Base-by-base conservation (phyloP, 2,888 invertebrate genomes). In the Ormyrus thymus region DNA sequence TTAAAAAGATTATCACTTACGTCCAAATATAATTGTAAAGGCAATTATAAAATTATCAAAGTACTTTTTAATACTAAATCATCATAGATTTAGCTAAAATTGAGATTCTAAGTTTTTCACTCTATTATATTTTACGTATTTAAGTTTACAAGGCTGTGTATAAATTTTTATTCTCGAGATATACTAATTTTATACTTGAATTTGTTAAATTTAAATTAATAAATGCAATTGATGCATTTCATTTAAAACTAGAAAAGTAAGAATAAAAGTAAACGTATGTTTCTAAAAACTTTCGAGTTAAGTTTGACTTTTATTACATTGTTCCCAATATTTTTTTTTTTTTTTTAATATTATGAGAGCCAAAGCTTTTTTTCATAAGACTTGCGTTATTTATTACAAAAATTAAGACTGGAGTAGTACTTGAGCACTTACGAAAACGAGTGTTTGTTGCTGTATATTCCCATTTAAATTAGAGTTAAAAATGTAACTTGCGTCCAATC, bases 61-160 rank as follows among this genome's bases (percentile, higher is more conserved):
- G 48, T 74, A 78, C 51, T 50, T 78, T 79, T 65, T n/a, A 51
- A 75, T 70, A 65, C 50, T 74, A 64, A 70, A 59, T 69, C 29
- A 59, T 55, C 65, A 50, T 59, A 68, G 53, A 69, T 71, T 45
- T 75, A 68, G 11, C 53, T 74, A 76, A 75, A 74, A 61, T 76
- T 81, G 74, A 73, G 58, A 72, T 73, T 81, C 64, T 45, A 76
- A 73, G 53, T 55, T 81, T 81, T 68, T 64, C 46, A 75, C 62
- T 64, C 72, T 59, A 73, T 76, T 76, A 64, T 76, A n/a, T 58
- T 78, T 45, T 64, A 70, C 46, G 53, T 78, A 55, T 81, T 81
- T 79, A 81, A 76, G 78, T 81, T 79, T 29, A 76, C 53, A 81
- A 71, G 79, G 81, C 79, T 81, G 79, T 79, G 81, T 76, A 76